Evolutionary conservation across 1,140 invertebrate genomes (phyloP).

Genomic region (Meloidogyne exigua): DNA sequence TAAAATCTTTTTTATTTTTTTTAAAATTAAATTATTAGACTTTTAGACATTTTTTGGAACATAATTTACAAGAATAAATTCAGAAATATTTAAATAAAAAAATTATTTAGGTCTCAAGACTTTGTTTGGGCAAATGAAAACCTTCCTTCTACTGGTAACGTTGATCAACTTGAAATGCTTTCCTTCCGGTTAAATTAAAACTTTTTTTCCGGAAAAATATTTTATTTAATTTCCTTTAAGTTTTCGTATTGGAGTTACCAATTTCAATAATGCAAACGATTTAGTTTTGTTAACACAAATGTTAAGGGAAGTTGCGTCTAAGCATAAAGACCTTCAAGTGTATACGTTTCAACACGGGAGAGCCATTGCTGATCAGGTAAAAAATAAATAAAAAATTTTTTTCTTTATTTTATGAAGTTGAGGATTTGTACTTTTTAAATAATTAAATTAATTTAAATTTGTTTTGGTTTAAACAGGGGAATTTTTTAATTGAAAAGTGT

Average conservation of each 20-base stretch:
- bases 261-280: slow-evolving; percentile 58
- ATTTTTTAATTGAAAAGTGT: no score
- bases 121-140: slow-evolving; percentile 59
- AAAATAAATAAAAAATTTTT: slow-evolving; percentile 70
- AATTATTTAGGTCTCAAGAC: slow-evolving; percentile 56
- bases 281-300: slow-evolving; percentile 62
- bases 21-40: no score
- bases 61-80: not conserved
- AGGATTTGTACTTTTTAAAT: no score
- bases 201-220: not conserved
- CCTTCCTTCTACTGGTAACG: not conserved
- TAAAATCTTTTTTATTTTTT: no score
- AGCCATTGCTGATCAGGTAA: slow-evolving; percentile 81
- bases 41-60: no score
- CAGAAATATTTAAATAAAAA: not conserved
- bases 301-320: slow-evolving; percentile 75
- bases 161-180: slow-evolving; percentile 50
- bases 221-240: not conserved
- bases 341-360: slow-evolving; percentile 91
- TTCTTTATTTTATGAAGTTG: not conserved
- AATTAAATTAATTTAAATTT: no score
- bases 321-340: slow-evolving; percentile 76
- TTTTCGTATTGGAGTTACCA: slow-evolving; percentile 60
- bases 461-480: no score
- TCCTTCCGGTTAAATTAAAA: slow-evolving; percentile 45